phyloP scores from a whole-genome alignment of 2,888 invertebrate species.

The Noctua pronuba region DNA sequence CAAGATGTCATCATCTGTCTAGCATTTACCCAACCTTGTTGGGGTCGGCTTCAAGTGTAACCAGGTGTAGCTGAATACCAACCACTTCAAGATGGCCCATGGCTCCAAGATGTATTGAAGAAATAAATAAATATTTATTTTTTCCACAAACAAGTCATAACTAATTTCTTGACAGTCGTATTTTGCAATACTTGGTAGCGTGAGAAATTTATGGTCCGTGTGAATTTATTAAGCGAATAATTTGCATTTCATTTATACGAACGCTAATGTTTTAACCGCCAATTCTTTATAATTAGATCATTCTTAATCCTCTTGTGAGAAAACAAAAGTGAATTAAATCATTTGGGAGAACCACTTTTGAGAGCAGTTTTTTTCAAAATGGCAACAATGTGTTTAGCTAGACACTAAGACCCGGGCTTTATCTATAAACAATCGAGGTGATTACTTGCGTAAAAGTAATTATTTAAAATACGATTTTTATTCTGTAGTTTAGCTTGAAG shows the following conservation, averaged over 20 bases:
- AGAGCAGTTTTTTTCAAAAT: neutral
- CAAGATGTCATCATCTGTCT: neutral
- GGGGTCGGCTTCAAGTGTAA: neutral
- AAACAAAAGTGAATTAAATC: slow-evolving; percentile 41
- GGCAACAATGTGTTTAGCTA: neutral
- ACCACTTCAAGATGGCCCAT: neutral
- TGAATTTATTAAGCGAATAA: slow-evolving; percentile 57
- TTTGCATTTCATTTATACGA: slow-evolving; percentile 37
- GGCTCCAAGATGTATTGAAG: neutral
- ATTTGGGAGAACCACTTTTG: neutral
- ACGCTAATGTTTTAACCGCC: slow-evolving; percentile 33
- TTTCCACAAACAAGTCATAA: slow-evolving; percentile 2
- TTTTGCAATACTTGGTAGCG: slow-evolving; percentile 45
- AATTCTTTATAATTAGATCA: slow-evolving; percentile 41
- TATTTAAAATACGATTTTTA: neutral
- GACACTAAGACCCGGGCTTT: neutral
- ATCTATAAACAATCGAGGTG: neutral
- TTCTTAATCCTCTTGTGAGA: neutral
- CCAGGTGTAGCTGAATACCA: neutral
- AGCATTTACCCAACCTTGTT: neutral
- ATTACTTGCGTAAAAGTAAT: neutral
- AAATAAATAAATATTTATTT: neutral
- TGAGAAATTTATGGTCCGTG: slow-evolving; percentile 64
- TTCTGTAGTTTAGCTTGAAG: too few species aligned
- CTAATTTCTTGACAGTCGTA: slow-evolving; percentile 6